Evolutionary conservation across 2,888 invertebrate species (phyloP).

Genomic region (Ennomos erosarius): DNA sequence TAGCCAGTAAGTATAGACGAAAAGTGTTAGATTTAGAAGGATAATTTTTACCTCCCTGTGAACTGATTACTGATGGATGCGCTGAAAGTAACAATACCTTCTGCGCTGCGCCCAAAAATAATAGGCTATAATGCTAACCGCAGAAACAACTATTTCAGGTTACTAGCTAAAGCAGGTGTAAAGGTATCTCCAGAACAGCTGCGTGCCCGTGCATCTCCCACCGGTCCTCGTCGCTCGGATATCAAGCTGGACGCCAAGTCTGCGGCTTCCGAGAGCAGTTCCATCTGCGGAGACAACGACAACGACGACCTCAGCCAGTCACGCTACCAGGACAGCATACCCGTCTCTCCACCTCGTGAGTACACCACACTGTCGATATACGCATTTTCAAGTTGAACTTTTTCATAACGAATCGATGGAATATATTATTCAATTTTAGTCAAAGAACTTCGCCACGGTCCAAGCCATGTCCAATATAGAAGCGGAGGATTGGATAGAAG

Average conservation of each 20-base stretch:
- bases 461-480: no score
- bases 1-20: conserved; percentile 84
- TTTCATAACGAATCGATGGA: no score
- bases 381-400: no score
- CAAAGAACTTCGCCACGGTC: no score
- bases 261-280: conserved; percentile 90
- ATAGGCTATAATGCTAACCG: background rate
- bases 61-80: no score
- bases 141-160: conserved; percentile 63
- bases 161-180: conserved; percentile 94
- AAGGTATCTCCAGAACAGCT: conserved; percentile 94
- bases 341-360: conserved; percentile 87
- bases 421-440: no score
- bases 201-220: conserved; percentile 93
- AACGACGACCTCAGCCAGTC: conserved; percentile 93
- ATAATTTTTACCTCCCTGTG: no score
- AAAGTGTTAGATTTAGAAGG: no score
- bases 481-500: no score
- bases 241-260: conserved; percentile 92
- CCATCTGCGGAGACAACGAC: conserved; percentile 91
- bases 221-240: conserved; percentile 91
- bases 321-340: conserved; percentile 79
- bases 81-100: no score
- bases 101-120: no score
- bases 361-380: conserved; percentile 36